Base-by-base conservation (phyloP, 2,888 invertebrate genomes). In the Eristalis intricaria region DNA sequence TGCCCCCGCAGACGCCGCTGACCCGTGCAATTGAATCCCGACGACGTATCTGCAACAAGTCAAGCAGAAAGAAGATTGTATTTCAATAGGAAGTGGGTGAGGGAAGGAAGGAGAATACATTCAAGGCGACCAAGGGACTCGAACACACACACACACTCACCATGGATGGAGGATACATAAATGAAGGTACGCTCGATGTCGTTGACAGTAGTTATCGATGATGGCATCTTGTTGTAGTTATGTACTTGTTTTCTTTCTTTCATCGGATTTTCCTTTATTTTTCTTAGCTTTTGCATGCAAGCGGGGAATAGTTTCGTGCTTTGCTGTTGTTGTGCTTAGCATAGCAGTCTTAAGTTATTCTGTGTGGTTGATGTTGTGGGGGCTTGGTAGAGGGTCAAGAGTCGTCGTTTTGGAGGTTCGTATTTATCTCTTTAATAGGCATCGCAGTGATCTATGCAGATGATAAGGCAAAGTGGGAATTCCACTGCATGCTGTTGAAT, bases 121-220 rank as follows among this genome's bases (percentile, higher is more conserved):
- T 15, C 38, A 50, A 23, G 13, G 15, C 1, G 11, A 13, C 40
- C 38, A 58, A 43, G 26, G 69, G 32, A 63, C 32, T 73, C 69
- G 58, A 23, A 78, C 38, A 69, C 40, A 50, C 63, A 32, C 29
- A n/a, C 26, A 26, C 32, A 76, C 32, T 69, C 90, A 92, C 91
- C 90, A 92, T 93, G 92, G 92, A 92, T 88, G 92, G 92, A 89
- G 92, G 92, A 90, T 92, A 92, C 89, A 92, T 92, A 89, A 92
- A 93, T 89, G 92, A 92, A 93, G 92, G 92, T 92, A 90, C 92
- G 92, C 50, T 29, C 56, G 40, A 73, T 74, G 70, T 71, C 58
- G 50, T 86, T 86, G 82, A 82, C 78, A 79, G 71, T 86, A 71
- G 70, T 70, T 75, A 78, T 82, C 82, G 43, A 66, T 43, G 60